A percentile compares a stretch with the other conserved stretches of the same genome.
Evolutionary conservation across 2,888 invertebrate species (phyloP).

Genomic region (Allygus modestus): DNA sequence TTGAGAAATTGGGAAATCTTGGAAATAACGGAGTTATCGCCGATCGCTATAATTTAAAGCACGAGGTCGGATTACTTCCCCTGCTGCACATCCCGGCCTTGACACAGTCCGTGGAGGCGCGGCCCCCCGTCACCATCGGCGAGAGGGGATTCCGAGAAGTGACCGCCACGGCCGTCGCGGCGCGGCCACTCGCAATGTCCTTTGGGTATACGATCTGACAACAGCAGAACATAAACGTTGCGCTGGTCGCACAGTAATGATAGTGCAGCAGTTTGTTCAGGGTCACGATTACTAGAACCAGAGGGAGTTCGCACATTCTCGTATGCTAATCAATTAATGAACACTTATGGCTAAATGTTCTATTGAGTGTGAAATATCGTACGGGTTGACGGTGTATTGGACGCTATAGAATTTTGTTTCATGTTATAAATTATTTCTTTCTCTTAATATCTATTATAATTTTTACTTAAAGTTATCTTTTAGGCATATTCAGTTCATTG

Average conservation of each 20-base stretch:
- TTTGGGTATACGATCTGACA: not conserved
- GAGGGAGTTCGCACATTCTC: too few relatives aligned
- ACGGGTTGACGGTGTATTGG: too few relatives aligned
- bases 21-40: not conserved
- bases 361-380: too few relatives aligned
- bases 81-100: not conserved
- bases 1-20: not conserved
- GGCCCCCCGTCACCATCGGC: not conserved
- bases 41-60: not conserved
- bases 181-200: not conserved
- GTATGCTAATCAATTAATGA: too few relatives aligned
- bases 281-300: not conserved
- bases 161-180: not conserved
- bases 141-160: not conserved
- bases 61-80: not conserved
- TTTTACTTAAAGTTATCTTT: too few relatives aligned
- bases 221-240: not conserved
- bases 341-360: too few relatives aligned
- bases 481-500: too few relatives aligned
- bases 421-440: too few relatives aligned
- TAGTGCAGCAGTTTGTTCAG: not conserved
- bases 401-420: too few relatives aligned
- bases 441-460: too few relatives aligned
- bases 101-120: not conserved
- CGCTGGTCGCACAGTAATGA: not conserved